phyloP scores from a whole-genome alignment of 2,888 invertebrate species.

The Pterobdella sp. region DNA sequence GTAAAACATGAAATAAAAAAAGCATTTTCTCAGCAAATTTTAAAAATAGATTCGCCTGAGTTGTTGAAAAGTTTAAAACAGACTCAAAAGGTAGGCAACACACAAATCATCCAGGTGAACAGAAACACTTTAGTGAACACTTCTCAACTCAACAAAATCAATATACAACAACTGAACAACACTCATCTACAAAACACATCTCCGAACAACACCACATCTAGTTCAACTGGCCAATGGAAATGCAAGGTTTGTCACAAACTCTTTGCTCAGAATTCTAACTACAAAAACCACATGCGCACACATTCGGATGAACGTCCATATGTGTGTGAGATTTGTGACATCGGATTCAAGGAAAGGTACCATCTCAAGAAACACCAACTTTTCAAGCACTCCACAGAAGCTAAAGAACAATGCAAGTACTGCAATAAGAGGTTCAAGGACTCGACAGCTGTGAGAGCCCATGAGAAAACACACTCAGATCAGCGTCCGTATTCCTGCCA shows the following conservation, averaged over 20 bases:
- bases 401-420: conserved; percentile 37
- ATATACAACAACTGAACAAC: background rate
- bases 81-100: background rate
- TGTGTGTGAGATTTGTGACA: conserved; percentile 38
- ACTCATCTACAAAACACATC: background rate
- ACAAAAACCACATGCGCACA: conserved; percentile 39
- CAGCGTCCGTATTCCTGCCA: conserved; percentile 38
- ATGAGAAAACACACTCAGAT: conserved; percentile 39
- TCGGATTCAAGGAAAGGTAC: conserved; percentile 40
- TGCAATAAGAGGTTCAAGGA: conserved; percentile 40
- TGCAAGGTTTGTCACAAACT: conserved; percentile 38
- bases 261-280: conserved; percentile 39
- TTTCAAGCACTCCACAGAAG: conserved; percentile 39
- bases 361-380: conserved; percentile 40
- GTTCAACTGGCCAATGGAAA: conserved; percentile 33
- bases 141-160: background rate
- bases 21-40: background rate
- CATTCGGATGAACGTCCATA: conserved; percentile 39
- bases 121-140: background rate
- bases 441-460: conserved; percentile 39
- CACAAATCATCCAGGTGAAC: background rate
- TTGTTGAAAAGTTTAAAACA: background rate
- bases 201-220: background rate
- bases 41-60: background rate
- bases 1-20: background rate